These are phyloP conservation scores for Erpobdella octoculata DNA, from an alignment of 2,888 invertebrate genomes.

Conservation along the genomic window DNA sequence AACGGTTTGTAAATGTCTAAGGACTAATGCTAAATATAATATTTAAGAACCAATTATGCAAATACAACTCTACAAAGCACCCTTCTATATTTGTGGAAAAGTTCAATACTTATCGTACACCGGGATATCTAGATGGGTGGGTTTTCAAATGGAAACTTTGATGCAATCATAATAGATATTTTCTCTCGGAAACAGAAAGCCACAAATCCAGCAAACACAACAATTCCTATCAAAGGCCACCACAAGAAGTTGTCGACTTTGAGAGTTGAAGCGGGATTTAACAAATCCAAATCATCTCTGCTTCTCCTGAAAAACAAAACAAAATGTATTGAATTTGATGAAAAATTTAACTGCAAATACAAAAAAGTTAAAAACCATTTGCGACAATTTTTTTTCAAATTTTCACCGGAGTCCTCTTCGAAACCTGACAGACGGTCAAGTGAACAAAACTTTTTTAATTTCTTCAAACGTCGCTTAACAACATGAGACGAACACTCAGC, in stretches of 20 bases:
- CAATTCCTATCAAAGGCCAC: neutral
- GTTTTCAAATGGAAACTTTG: neutral
- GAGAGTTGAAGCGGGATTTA: neutral
- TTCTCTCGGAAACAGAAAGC: conserved; percentile 7
- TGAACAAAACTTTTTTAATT: neutral
- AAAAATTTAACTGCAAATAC: neutral
- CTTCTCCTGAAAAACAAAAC: neutral
- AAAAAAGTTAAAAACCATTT: neutral
- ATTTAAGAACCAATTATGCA: too few relatives aligned
- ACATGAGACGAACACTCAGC: neutral
- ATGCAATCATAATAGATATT: conserved; percentile 3
- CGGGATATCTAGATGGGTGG: conserved; percentile 4
- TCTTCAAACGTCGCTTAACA: neutral
- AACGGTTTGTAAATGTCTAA: too few relatives aligned
- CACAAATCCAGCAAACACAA: neutral
- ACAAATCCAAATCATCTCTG: neutral
- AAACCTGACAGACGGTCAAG: neutral
- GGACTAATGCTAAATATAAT: too few relatives aligned
- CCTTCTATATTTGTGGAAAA: too few relatives aligned
- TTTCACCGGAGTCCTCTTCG: neutral
- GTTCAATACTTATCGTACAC: too few relatives aligned
- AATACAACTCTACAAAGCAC: too few relatives aligned
- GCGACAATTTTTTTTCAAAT: neutral
- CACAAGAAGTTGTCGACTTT: conserved; percentile 1
- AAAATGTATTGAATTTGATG: neutral